Evolutionary conservation across 2,113 vertebrate species (phyloP), one percentile per base, ranked within the genome.

Genomic region (Oncorhynchus kisutch): DNA sequence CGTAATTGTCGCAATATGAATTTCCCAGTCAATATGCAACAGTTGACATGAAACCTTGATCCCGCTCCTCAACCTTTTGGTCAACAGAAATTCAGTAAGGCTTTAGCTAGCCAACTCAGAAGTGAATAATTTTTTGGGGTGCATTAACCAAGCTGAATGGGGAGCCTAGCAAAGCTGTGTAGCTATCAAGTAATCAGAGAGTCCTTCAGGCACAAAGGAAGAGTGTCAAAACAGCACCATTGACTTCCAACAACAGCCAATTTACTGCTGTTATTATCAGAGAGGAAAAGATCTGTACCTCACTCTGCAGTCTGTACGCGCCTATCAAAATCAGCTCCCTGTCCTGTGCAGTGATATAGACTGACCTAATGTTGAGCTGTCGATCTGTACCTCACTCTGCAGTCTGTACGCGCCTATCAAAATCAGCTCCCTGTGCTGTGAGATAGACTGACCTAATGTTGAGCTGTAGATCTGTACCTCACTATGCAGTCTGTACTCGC

Each of bases 181-280:
- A 82, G 81, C 84, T 77, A 85, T 87, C 84, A 78, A 88, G 80
- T 85, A 89, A 91, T 92, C 88, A 88, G 90, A 89, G 87, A 92
- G 85, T 86, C 83, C 85, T 88, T 84, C 80, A 88, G 84, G 82
- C 84, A 75, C 86, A 85, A 85, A 80, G 86, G 74, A 82, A 83
- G 74, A 80, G 84, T 87, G 88, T 90, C 88, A 88, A 91, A 90
- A 89, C 85, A 88, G 85, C 79, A 76, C 82, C 85, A 87, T 86
- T 85, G 87, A 88, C 85, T 75, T 84, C 83, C 76, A 87, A 89
- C 86, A 88, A 82, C 82, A 80, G 86, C 79, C 86, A 85, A 85
- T 87, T 90, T 87, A 78, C 79, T 77, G 83, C 85, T 88, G 86
- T 84, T 82, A 81, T 84, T 82, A 81, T 77, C 20, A 68, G 7